These are phyloP conservation scores for Subanguina moxae DNA, from an alignment of 1,140 invertebrate genomes.

Conservation along the genomic window DNA sequence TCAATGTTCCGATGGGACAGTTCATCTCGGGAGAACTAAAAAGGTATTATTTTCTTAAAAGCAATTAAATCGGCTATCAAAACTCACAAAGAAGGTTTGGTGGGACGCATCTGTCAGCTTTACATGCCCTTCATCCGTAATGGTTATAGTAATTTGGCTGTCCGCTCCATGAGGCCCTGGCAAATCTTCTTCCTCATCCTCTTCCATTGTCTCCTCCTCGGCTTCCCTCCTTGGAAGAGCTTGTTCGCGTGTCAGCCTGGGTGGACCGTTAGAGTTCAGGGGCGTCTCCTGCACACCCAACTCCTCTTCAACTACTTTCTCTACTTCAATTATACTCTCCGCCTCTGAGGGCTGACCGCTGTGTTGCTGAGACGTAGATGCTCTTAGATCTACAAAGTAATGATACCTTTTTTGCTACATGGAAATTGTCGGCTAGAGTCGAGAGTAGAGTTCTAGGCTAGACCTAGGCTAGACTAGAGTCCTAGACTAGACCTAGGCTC, in stretches of 20 bases:
- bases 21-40: slow-evolving; percentile 2
- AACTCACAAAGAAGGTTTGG: slow-evolving; percentile 8
- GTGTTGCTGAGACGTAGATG: too few species aligned
- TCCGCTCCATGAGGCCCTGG: background rate
- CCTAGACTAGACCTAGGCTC: too few species aligned
- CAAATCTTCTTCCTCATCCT: background rate
- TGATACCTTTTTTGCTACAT: too few species aligned
- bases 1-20: background rate
- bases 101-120: slow-evolving; percentile 3
- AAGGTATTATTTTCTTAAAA: too few species aligned
- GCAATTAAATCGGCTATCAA: background rate
- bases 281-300: background rate
- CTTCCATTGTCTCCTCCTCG: background rate
- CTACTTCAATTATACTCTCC: too few species aligned
- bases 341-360: too few species aligned
- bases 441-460: too few species aligned
- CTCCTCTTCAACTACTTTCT: background rate
- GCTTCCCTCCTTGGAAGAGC: background rate
- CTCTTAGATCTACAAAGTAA: too few species aligned
- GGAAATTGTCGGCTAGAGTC: too few species aligned
- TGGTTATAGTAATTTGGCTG: slow-evolving; percentile 4
- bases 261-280: background rate
- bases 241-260: too few species aligned
- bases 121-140: slow-evolving; percentile 1
- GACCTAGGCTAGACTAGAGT: too few species aligned